Percentiles rank a stretch among this genome's conserved stretches.
Conservation (phyloP, 2,797 vertebrate genomes). For the Eulemur mongoz region DNA sequence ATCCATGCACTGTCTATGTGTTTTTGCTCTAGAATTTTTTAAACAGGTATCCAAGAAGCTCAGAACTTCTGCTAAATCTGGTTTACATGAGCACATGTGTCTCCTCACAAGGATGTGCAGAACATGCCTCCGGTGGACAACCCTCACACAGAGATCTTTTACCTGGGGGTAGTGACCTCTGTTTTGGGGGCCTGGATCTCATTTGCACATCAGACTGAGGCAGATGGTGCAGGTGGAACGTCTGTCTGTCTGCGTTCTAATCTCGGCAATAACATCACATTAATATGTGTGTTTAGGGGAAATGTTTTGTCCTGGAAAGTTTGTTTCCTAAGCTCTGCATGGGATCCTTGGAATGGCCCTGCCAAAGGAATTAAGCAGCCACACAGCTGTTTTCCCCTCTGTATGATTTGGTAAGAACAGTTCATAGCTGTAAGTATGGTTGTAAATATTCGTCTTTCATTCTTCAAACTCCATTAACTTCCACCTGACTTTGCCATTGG, state of each 20-base stretch:
- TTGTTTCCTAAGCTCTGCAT: background rate
- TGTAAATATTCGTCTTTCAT: background rate
- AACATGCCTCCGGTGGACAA: too few relatives aligned
- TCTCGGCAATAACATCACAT: background rate
- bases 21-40: background rate
- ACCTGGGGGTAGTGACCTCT: background rate
- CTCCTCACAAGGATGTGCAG: background rate
- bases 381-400: background rate
- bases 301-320: background rate
- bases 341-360: background rate
- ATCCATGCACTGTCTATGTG: background rate
- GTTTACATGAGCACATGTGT: background rate
- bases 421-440: background rate
- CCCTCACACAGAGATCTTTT: background rate
- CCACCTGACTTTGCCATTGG: background rate
- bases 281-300: background rate
- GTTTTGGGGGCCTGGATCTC: background rate
- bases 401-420: rapidly evolving
- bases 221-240: background rate
- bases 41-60: background rate
- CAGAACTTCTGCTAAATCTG: background rate
- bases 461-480: background rate
- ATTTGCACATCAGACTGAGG: background rate
- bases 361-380: background rate
- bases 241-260: background rate